Evolutionary conservation across 2,888 invertebrate genomes (phyloP).

Genomic region (Periphyllus acericola): DNA sequence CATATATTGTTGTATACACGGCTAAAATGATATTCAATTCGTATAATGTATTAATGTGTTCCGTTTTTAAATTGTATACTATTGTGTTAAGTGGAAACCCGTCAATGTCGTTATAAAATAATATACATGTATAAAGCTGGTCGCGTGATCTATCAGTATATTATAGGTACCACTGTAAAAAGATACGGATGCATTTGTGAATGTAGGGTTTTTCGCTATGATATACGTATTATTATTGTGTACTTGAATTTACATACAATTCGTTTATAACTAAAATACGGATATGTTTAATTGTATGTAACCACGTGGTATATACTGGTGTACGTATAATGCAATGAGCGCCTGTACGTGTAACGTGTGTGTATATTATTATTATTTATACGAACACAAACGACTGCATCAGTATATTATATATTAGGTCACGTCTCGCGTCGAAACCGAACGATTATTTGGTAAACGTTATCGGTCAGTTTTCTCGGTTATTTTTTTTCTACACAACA

Average conservation of each 20-base stretch:
- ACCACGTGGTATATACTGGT: background rate
- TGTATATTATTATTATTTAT: background rate
- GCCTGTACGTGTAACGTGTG: background rate
- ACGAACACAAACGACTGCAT: background rate
- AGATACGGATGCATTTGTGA: background rate
- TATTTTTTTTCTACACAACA: background rate
- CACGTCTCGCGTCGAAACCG: slow-evolving; percentile 25
- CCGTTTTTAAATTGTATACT: too few relatives aligned
- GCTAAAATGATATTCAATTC: too few relatives aligned
- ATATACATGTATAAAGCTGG: background rate
- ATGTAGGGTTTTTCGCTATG: background rate
- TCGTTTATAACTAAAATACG: background rate
- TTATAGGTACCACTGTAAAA: background rate
- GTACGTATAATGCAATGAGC: background rate
- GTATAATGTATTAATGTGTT: too few relatives aligned
- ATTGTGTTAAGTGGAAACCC: background rate
- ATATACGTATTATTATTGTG: background rate
- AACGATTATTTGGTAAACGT: slow-evolving; percentile 28
- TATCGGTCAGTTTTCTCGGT: slow-evolving; percentile 12
- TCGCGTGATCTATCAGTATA: background rate
- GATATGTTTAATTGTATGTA: background rate
- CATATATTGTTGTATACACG: too few relatives aligned
- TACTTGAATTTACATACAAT: too few relatives aligned
- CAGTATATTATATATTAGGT: slow-evolving; percentile 17
- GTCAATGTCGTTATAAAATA: background rate